These are phyloP conservation scores for Diprion similis DNA, from an alignment of 1,140 invertebrate genomes.

Conservation along the genomic window DNA sequence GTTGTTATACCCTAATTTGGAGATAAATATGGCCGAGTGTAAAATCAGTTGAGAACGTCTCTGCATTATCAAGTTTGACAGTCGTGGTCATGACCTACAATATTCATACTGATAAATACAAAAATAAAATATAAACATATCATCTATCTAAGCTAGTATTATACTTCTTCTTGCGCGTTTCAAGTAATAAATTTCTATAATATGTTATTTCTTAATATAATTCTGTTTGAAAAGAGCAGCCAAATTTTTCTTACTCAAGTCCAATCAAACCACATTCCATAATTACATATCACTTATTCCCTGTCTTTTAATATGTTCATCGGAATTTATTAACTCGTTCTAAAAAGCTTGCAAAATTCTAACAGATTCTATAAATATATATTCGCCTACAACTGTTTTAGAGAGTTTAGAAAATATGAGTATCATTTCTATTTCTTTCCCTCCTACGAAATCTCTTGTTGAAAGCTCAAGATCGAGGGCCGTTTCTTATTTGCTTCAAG, in stretches of 20 bases:
- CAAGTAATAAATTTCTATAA: too few relatives aligned
- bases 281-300: too few relatives aligned
- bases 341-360: slow-evolving; percentile 8
- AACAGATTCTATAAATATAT: neutral
- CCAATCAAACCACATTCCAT: too few relatives aligned
- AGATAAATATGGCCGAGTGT: neutral
- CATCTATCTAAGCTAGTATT: neutral
- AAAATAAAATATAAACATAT: slow-evolving; percentile 8
- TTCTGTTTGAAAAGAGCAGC: neutral
- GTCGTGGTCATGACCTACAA: neutral
- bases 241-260: slow-evolving; percentile 1
- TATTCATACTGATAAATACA: neutral
- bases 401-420: too few relatives aligned
- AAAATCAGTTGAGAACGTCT: neutral
- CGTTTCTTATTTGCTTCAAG: too few relatives aligned
- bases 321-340: neutral
- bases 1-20: neutral
- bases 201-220: too few relatives aligned
- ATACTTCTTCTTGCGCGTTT: neutral
- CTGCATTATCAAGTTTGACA: too few relatives aligned
- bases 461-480: too few relatives aligned
- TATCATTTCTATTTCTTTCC: too few relatives aligned
- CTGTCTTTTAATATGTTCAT: too few relatives aligned
- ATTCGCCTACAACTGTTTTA: neutral
- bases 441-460: too few relatives aligned